A percentile compares a stretch with the other conserved stretches of the same genome.
Conservation (phyloP, 2,888 invertebrate genomes). For the Xestia sexstrigata region DNA sequence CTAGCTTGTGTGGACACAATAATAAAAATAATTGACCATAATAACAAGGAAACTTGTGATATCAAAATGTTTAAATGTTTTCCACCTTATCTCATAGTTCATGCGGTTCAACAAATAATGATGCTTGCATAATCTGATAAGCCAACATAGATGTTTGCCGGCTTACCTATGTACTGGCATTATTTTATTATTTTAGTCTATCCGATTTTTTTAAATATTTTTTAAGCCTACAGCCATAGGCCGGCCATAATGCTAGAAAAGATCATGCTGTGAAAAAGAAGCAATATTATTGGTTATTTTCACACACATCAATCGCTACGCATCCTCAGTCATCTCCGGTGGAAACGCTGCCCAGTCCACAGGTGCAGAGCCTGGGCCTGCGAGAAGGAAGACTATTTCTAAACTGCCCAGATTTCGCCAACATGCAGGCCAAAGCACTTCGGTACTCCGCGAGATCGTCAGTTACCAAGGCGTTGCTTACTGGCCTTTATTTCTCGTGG, state of each 20-base stretch:
- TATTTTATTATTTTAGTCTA: constrained; percentile 1
- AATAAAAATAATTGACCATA: constrained; percentile 54
- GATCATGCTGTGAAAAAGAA: no score
- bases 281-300: no score
- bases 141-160: constrained; percentile 31
- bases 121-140: constrained; percentile 56
- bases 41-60: constrained; percentile 31
- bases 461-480: neutral
- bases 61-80: constrained; percentile 30
- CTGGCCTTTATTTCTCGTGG: neutral
- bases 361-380: neutral
- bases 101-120: constrained; percentile 57
- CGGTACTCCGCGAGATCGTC: neutral
- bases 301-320: no score
- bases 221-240: neutral
- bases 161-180: neutral
- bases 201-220: neutral
- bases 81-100: constrained; percentile 52
- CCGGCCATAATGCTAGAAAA: neutral
- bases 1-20: constrained; percentile 6
- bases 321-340: no score
- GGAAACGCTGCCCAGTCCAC: no score
- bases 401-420: neutral
- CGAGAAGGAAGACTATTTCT: neutral
- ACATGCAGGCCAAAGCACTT: neutral